Percentiles rank a stretch among this genome's conserved stretches.
phyloP scores from a whole-genome alignment of 1,140 invertebrate genomes.

The Caerostris darwini region DNA sequence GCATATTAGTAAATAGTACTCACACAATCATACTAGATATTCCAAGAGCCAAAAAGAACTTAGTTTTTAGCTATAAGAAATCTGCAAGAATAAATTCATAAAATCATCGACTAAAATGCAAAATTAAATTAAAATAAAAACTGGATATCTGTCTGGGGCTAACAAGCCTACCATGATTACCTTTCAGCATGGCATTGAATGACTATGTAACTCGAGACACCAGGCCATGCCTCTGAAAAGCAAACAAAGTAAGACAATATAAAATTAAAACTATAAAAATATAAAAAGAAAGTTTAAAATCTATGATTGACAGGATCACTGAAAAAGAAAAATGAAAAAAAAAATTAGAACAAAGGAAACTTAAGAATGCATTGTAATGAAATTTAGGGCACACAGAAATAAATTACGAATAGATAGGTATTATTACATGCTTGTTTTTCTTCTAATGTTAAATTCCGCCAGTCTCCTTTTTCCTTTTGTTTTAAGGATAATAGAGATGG shows the following conservation, averaged over 20 bases:
- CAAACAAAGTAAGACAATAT: not conserved
- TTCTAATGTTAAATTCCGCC: constrained; percentile 64
- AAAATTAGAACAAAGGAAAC: not conserved
- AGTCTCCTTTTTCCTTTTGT: constrained; percentile 70
- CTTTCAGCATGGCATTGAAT: constrained; percentile 30
- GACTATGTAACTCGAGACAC: not conserved
- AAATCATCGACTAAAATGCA: not conserved
- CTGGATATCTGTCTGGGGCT: constrained; percentile 54
- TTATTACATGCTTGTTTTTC: constrained; percentile 72
- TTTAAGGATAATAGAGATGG: not conserved
- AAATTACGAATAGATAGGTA: not conserved
- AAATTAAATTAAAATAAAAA: not conserved
- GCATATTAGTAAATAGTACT: not conserved
- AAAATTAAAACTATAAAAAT: not conserved
- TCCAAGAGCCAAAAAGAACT: no score
- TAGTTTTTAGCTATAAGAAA: no score
- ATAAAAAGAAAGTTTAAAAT: constrained; percentile 8
- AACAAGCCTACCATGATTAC: constrained; percentile 63
- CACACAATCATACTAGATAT: not conserved
- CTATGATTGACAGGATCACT: not conserved
- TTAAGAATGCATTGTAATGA: not conserved
- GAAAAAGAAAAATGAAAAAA: not conserved
- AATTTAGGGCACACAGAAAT: not conserved
- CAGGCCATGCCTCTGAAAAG: constrained; percentile 60
- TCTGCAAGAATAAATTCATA: no score